Evolutionary conservation across 2,888 invertebrate genomes (phyloP), one percentile per base, ranked within the genome.

Genomic region (Tanytarsus gracilentus): DNA sequence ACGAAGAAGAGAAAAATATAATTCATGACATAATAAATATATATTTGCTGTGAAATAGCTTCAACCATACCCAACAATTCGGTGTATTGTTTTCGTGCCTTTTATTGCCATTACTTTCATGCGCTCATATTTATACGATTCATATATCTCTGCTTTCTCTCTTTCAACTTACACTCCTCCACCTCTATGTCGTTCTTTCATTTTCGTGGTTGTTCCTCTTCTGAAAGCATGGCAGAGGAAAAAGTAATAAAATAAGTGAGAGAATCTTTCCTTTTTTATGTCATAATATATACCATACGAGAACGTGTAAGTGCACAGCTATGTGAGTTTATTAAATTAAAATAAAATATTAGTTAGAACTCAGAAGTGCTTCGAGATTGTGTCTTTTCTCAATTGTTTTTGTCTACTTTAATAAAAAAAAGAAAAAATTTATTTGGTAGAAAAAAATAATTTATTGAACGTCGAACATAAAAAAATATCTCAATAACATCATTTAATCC

Each of bases 11-110:
- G n/a, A 6, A 49, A 49, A 18, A 27, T 14, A 27, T 36, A 36
- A 53, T 53, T 53, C 53, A 53, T 53, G 53, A 25, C 36, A 51
- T 9, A 53, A 53, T 33, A 53, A 53, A 53, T 36, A 26, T 49
- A 27, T 44, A 44, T 44, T 44, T 21, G 44, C 21, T 44, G 7
- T 23, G 21, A 44, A 18, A 44, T 44, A 23, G 21, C 44, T 44
- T 18, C 21, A 44, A 18, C 18, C 16, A 21, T 44, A 44, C 21
- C 44, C 44, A 44, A 23, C 44, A 27, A 49, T 49, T 49, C 27
- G 26, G 49, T 14, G 25, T 49, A 53, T 23, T 36, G 53, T 53
- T 25, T 53, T 53, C 39, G 33, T 33, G 23, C 14, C 21, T 53
- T 53, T 53, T 53, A 36, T 53, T 53, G 36, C 53, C 36, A 36